A percentile compares a stretch with the other conserved stretches of the same genome.
Evolutionary conservation across 2,888 invertebrate genomes (phyloP).

Genomic region (Chymomyza procnemis): DNA sequence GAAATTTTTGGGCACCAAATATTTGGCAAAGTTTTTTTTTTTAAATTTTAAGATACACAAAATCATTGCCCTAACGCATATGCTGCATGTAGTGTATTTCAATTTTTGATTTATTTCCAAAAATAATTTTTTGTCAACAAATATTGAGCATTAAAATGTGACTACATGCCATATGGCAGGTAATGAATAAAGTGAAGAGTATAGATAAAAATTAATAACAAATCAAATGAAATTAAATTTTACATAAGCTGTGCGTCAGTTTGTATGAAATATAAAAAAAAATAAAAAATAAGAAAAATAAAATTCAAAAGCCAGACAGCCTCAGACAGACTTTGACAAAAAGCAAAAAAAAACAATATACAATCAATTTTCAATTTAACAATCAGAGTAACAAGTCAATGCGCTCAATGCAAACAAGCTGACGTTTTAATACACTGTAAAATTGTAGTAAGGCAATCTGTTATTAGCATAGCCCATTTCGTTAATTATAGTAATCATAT

Average conservation of each 20-base stretch:
- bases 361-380: constrained; percentile 34
- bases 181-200: constrained; percentile 54
- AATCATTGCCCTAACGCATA: no score
- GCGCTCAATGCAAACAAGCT: background rate
- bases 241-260: constrained; percentile 54
- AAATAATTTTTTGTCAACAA: constrained; percentile 67
- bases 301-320: background rate
- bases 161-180: constrained; percentile 39
- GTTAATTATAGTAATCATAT: no score
- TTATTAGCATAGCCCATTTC: no score
- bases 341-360: constrained; percentile 26
- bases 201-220: constrained; percentile 66
- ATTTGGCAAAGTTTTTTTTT: no score
- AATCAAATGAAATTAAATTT: constrained; percentile 64
- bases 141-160: constrained; percentile 41
- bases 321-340: background rate
- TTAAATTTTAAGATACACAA: no score
- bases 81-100: constrained; percentile 4
- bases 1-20: no score
- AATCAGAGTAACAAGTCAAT: constrained; percentile 50
- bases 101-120: constrained; percentile 73
- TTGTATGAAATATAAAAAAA: no score
- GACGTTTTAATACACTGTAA: background rate
- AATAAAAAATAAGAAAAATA: background rate
- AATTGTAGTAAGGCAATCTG: background rate